Evolutionary conservation across 2,888 invertebrate species (phyloP), one percentile per base, ranked within the genome.

Genomic region (Callyntrura guangdongensis): DNA sequence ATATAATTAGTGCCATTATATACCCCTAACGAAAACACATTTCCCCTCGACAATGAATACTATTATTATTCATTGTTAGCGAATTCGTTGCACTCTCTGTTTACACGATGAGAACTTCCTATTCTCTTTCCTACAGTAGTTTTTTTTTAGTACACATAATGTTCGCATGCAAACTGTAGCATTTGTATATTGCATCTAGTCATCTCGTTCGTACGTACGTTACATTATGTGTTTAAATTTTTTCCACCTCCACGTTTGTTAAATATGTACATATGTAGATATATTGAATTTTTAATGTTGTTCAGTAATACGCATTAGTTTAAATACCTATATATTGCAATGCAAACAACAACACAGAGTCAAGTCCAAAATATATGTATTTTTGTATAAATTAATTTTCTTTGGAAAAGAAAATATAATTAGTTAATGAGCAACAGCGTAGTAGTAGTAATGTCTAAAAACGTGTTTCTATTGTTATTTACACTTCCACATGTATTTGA

Each of bases 31-130:
- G n/a, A n/a, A n/a, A n/a, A 67, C 61, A 8, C 4, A 12, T 27
- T 67, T 67, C 67, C 27, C 25, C 12, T 25, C 14, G 27, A 61
- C 3, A 61, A 61, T 61, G 49, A 47, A 2, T 53, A 53, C 5
- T n/a, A 61, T 4, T 17, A 61, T 61, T 61, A 20, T 25, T 49
- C 49, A 49, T 83, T 83, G 83, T 83, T 83, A 67, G 47, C 61
- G 69, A 83, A 67, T 67, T 67, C 77, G 36, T 14, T 83, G 61
- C 64, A n/a, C 27, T 67, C n/a, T 61, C 67, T 49, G 5, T 22
- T 14, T 53, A 14, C 53, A 25, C 1, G 49, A 6, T 77, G 64
- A 47, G 67, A 47, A 49, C 83, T 83, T 83, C 83, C 83, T 83
- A n/a, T 83, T 69, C 83, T 49, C 69, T 83, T 69, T 69, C 45